Evolutionary conservation across 2,113 vertebrate genomes (phyloP).

Genomic region (Lathamus discolor): DNA sequence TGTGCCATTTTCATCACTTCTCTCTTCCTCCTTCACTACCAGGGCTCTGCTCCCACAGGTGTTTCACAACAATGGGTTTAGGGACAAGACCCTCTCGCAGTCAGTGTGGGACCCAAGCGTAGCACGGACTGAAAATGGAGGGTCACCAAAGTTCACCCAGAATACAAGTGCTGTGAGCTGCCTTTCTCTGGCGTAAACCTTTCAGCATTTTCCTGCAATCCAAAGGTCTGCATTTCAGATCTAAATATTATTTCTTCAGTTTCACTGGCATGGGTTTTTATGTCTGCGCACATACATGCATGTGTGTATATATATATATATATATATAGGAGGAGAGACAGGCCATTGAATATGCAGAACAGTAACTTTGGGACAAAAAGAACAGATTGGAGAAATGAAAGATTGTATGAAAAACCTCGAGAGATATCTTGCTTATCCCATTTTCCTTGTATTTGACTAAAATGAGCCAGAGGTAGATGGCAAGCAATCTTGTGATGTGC

Average conservation of each 20-base stretch:
- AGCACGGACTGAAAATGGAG: background rate
- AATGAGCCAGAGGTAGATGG: background rate
- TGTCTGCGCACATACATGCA: background rate
- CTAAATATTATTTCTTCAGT: background rate
- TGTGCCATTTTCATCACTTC: background rate
- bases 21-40: rapidly evolving
- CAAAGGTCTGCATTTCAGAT: background rate
- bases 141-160: background rate
- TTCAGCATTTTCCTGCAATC: background rate
- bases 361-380: background rate
- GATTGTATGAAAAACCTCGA: background rate
- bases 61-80: background rate
- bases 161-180: background rate
- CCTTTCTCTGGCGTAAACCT: background rate
- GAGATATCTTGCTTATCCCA: background rate
- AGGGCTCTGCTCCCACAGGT: background rate
- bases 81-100: background rate
- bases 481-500: background rate
- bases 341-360: background rate
- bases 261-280: background rate
- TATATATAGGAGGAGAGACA: background rate
- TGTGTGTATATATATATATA: too few relatives aligned
- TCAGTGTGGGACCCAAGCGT: background rate
- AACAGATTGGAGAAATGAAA: background rate
- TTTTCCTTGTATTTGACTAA: background rate